A percentile compares a stretch with the other conserved stretches of the same genome.
phyloP scores from a whole-genome alignment of 2,888 invertebrate genomes.

The Leptopilina drosophilae region DNA sequence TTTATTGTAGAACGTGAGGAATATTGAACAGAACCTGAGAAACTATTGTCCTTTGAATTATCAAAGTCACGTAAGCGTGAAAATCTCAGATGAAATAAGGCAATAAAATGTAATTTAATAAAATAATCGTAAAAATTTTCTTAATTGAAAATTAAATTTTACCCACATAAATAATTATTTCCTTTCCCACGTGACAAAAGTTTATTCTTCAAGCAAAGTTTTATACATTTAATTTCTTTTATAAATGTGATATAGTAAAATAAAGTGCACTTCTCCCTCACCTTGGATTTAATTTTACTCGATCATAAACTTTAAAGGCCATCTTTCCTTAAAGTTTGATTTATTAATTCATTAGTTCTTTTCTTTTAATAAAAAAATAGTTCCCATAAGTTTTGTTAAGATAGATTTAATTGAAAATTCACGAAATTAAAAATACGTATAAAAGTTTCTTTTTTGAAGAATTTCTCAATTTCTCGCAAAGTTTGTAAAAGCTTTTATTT shows the following conservation, averaged over 20 bases:
- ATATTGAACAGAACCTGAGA: conserved; percentile 51
- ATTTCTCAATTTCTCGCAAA: neutral
- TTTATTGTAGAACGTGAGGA: conserved; percentile 55
- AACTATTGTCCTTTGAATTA: conserved; percentile 41
- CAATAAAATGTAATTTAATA: conserved; percentile 2
- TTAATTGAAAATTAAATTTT: neutral
- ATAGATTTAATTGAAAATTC: neutral
- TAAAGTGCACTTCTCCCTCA: neutral
- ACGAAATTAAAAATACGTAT: neutral
- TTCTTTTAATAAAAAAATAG: neutral
- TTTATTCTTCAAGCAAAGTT: neutral
- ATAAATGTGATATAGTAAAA: conserved; percentile 14
- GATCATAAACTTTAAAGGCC: neutral
- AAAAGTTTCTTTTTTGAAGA: neutral
- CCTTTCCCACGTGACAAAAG: neutral
- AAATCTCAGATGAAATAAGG: conserved; percentile 19
- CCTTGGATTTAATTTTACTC: neutral
- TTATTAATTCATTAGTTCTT: neutral
- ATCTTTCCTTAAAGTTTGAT: no score
- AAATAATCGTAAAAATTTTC: neutral
- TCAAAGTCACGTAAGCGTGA: conserved; percentile 26
- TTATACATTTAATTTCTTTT: conserved; percentile 8
- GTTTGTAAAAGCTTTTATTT: conserved; percentile 17
- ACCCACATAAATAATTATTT: neutral
- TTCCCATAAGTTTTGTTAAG: neutral